Conservation (phyloP, 1,140 invertebrate genomes). For the Anthonomus grandis region DNA sequence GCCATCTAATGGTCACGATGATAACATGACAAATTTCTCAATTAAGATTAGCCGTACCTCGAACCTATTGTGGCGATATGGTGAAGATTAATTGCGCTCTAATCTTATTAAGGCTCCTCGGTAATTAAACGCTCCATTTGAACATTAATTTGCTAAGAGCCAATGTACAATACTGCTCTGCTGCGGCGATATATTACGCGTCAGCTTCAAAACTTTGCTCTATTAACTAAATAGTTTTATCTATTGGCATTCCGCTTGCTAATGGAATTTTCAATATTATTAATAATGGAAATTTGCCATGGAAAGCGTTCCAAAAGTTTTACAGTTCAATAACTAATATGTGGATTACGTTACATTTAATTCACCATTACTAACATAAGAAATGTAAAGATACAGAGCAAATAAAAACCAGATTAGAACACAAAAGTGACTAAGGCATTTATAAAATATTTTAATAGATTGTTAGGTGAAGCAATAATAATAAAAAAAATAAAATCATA, state of each 20-base stretch:
- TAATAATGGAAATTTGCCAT: too few relatives aligned
- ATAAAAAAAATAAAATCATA: too few relatives aligned
- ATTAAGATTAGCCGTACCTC: conserved; percentile 22
- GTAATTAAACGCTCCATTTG: conserved; percentile 37
- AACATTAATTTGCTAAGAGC: conserved; percentile 30
- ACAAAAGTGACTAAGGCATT: too few relatives aligned
- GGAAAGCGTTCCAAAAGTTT: too few relatives aligned
- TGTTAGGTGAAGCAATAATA: too few relatives aligned
- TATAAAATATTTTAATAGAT: too few relatives aligned
- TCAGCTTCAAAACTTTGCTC: conserved; percentile 22
- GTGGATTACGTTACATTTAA: too few relatives aligned
- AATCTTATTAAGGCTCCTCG: conserved; percentile 33
- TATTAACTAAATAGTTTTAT: conserved; percentile 23
- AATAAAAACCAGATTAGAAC: too few relatives aligned
- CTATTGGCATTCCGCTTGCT: too few relatives aligned
- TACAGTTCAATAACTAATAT: too few relatives aligned
- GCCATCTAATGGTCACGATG: conserved; percentile 27
- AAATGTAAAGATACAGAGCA: too few relatives aligned
- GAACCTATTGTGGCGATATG: conserved; percentile 28
- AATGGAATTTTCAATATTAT: conserved; percentile 19
- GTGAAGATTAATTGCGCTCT: conserved; percentile 28
- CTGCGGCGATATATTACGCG: conserved; percentile 26
- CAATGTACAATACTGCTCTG: conserved; percentile 17
- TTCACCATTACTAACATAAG: too few relatives aligned
- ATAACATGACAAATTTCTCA: conserved; percentile 30